These are phyloP conservation scores for Synodontis membranacea DNA, from an alignment of 2,113 vertebrate species.

Conservation along the genomic window DNA sequence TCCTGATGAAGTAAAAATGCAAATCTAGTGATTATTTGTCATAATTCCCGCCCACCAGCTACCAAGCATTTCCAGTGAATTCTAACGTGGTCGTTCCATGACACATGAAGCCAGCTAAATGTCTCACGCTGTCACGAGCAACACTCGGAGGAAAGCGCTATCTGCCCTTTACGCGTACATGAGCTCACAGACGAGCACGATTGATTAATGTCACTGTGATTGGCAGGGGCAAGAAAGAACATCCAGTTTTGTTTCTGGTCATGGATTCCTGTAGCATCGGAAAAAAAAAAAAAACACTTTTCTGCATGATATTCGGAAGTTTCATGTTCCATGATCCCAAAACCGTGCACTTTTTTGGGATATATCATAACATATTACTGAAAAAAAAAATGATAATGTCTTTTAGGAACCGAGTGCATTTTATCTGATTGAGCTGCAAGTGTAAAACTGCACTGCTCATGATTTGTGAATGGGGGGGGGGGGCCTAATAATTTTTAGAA, in stretches of 20 bases:
- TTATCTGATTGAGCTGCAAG: neutral
- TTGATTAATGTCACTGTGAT: neutral
- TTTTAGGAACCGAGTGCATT: neutral
- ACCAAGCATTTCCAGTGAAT: neutral
- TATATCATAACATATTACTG: neutral
- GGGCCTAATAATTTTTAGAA: neutral
- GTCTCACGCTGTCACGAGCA: neutral
- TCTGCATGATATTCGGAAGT: neutral
- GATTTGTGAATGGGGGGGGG: neutral
- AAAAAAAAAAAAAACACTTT: too few species aligned
- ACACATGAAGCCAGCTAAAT: neutral
- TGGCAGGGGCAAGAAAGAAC: neutral
- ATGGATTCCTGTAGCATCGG: neutral
- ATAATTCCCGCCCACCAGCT: neutral
- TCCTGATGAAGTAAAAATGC: neutral
- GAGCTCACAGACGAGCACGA: neutral
- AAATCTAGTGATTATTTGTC: neutral
- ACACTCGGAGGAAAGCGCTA: neutral
- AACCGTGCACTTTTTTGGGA: neutral
- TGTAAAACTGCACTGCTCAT: neutral
- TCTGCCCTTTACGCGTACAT: neutral
- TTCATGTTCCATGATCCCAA: neutral
- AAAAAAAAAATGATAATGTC: neutral
- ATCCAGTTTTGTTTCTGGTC: neutral
- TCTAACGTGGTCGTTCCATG: neutral